These are phyloP conservation scores for Podocnemis expansa DNA, from an alignment of 2,113 vertebrate species.

Conservation along the genomic window DNA sequence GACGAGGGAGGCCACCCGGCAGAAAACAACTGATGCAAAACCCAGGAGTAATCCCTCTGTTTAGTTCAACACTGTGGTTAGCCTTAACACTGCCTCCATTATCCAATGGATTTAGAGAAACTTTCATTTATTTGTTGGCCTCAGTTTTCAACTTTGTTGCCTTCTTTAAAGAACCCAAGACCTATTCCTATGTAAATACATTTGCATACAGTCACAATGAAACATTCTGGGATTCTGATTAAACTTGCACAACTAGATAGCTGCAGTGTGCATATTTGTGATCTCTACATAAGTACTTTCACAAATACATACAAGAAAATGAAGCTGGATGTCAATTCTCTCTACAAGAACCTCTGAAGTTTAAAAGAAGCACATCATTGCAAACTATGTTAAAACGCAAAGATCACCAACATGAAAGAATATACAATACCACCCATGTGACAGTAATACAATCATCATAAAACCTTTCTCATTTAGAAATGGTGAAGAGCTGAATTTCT, in stretches of 20 bases:
- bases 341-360: slow-evolving; percentile 21
- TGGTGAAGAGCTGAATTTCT: not conserved
- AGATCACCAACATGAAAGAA: not conserved
- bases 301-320: slow-evolving; percentile 70
- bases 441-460: not conserved
- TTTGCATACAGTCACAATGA: slow-evolving; percentile 86
- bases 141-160: slow-evolving; percentile 87
- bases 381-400: not conserved
- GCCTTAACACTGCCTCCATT: slow-evolving; percentile 99
- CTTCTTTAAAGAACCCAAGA: slow-evolving; percentile 82
- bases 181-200: slow-evolving; percentile 88
- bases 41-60: slow-evolving; percentile 96
- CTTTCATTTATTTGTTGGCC: slow-evolving; percentile 97
- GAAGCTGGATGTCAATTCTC: slow-evolving; percentile 43
- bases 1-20: slow-evolving; percentile 99
- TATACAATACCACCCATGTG: not conserved
- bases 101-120: slow-evolving; percentile 99
- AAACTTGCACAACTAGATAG: slow-evolving; percentile 74
- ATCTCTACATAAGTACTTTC: slow-evolving; percentile 77
- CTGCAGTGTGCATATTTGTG: slow-evolving; percentile 67
- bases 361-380: not conserved
- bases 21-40: slow-evolving; percentile 99
- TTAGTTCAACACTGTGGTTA: slow-evolving; percentile 95
- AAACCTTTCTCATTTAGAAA: not conserved
- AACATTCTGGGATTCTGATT: slow-evolving; percentile 80